A percentile compares a stretch with the other conserved stretches of the same genome.
phyloP scores from a whole-genome alignment of 2,888 invertebrate genomes.

The Sphecodes monilicornis region DNA sequence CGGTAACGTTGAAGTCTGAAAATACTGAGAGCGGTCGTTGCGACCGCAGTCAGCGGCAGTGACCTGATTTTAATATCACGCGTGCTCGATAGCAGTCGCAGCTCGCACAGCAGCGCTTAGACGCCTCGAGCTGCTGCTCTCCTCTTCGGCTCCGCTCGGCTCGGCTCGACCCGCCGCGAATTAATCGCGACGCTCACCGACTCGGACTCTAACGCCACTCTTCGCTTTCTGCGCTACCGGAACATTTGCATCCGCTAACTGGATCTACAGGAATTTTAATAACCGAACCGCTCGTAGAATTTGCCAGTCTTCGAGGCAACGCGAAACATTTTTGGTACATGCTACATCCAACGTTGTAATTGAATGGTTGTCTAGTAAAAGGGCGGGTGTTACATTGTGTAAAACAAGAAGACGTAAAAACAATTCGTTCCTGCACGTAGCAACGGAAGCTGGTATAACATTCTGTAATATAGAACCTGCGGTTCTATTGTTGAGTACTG shows the following conservation, averaged over 20 bases:
- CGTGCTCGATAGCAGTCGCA: conserved; percentile 60
- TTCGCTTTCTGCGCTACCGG: conserved; percentile 20
- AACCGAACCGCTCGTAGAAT: not conserved
- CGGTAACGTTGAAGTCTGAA: conserved; percentile 58
- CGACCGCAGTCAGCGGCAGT: conserved; percentile 63
- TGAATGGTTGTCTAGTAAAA: not conserved
- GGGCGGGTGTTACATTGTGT: not conserved
- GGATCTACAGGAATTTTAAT: not conserved
- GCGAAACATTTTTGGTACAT: not conserved
- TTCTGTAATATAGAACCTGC: not conserved
- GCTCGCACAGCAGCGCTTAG: conserved; percentile 51
- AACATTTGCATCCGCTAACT: not conserved
- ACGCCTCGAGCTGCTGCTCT: conserved; percentile 15
- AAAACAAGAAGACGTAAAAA: not conserved
- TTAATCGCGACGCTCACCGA: conserved; percentile 39
- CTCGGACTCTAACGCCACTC: conserved; percentile 24
- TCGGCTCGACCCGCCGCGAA: not conserved
- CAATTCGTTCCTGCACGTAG: too few relatives aligned
- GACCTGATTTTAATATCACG: conserved; percentile 76
- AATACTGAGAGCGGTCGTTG: conserved; percentile 70
- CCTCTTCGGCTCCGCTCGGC: not conserved
- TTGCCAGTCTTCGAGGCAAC: too few relatives aligned
- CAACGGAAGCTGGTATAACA: not conserved
- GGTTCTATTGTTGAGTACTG: too few relatives aligned
- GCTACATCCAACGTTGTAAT: not conserved